phyloP scores from a whole-genome alignment of 2,888 invertebrate genomes.

The Drosophila emarginata region DNA sequence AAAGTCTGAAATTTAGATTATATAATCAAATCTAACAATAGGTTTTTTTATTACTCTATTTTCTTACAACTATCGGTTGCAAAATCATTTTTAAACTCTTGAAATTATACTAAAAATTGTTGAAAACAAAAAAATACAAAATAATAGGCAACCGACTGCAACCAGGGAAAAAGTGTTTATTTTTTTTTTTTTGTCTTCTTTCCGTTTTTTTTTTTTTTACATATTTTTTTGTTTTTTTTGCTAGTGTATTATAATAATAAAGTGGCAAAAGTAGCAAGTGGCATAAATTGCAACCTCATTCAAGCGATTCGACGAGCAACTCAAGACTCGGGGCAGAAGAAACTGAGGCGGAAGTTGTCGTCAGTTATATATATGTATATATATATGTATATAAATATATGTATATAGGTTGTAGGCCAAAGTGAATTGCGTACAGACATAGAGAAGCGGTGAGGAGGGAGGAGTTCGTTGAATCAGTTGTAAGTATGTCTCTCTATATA shows the following conservation, averaged over 20 bases:
- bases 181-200: slow-evolving; percentile 62
- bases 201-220: slow-evolving; percentile 56
- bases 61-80: neutral
- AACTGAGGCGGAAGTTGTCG: slow-evolving; percentile 61
- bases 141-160: slow-evolving; percentile 13
- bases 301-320: slow-evolving; percentile 48
- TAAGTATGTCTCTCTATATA: slow-evolving; percentile 3
- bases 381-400: too few relatives aligned
- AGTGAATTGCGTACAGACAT: slow-evolving; percentile 61
- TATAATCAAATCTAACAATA: neutral
- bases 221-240: slow-evolving; percentile 64
- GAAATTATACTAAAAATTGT: slow-evolving; percentile 19
- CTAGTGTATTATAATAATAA: slow-evolving; percentile 73
- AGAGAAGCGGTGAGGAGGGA: neutral
- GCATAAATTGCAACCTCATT: slow-evolving; percentile 78
- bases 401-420: slow-evolving; percentile 53
- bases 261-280: slow-evolving; percentile 74
- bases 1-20: neutral
- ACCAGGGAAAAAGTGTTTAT: slow-evolving; percentile 12
- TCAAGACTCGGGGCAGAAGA: neutral
- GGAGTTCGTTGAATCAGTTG: slow-evolving; percentile 10
- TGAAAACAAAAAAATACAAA: slow-evolving; percentile 5
- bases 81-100: slow-evolving; percentile 2
- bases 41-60: neutral
- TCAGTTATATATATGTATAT: slow-evolving; percentile 13